Base-by-base conservation (phyloP, 2,113 vertebrate species). In the Thalassarche chlororhynchos region DNA sequence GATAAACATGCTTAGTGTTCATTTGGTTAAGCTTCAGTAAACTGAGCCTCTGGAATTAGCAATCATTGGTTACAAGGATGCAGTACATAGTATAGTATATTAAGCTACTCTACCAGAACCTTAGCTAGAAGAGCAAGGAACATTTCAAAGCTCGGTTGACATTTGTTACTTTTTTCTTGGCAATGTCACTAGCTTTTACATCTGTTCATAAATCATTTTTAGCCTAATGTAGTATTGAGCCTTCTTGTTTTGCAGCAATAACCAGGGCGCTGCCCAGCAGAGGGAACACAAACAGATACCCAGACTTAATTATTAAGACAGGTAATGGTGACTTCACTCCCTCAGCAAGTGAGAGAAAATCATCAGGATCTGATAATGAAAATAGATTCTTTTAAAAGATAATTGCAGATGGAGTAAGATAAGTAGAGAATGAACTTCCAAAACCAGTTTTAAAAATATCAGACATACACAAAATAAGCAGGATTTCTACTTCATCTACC, bases 1-100 rank as follows among this genome's bases (percentile, higher is more conserved):
- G 78, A 81, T 86, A 86, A 93, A 95, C 47, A 62, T 13, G 2
- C 38, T 88, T 25, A 51, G 18, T n/a, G 90, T 72, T 94, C 81
- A 29, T 95, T 96, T 94, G 72, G 66, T 86, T 81, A 83, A 83
- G 86, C 78, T 80, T 77, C 83, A 65, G 80, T 52, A 88, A 70
- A 86, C 51, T 4, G 38, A 87, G 72, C 80, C 84, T 69, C 76
- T 87, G 74, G 93, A 88, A 83, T 91, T 42, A 65, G 57, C 60
- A 36, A 18, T 44, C 32, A 17, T 47, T 36, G 47, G 8, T 71
- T 91, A 78, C 58, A 88, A 68, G 60, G 72, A 29, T 36, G 14
- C 40, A 65, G 19, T 25, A 60, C 47, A 36, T 9, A 20, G 12
- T 42, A 44, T 2, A 42, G 20, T 40, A 38, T 10, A 5, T 83